Base-by-base conservation (phyloP, 2,888 invertebrate species). In the Yponomeuta malinellus region DNA sequence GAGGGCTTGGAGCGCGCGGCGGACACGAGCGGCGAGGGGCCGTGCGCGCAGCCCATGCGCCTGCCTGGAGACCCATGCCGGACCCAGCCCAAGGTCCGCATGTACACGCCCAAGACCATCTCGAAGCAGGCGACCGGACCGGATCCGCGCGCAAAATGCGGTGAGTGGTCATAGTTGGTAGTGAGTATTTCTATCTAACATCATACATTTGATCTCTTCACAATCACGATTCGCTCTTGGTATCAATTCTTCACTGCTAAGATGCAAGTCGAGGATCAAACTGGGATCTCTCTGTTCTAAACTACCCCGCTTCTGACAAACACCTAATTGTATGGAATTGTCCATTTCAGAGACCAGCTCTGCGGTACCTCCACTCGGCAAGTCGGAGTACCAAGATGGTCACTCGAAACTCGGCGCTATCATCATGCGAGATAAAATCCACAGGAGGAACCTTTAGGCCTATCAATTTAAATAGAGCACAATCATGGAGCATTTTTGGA, bases 361-460 rank as follows among this genome's bases (percentile, higher is more conserved):
- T 48, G 89, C 87, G 0, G 82, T 83, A 1, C 87, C 93, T 3
- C 91, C 93, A 1, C 79, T 91, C 29, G 93, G 93, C 76, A 90
- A 88, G 73, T 92, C 93, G 0, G 95, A 95, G 80, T 95, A 95
- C 80, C 93, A 94, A 78, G 95, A 95, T 73, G 92, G 89, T 0
- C 93, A 95, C 15, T 93, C 93, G 1, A 93, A 93, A 77, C 86
- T 94, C 2, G 95, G 94, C 2, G 90, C 88, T 6, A 87, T 93
- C 74, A 95, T 95, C 70, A 93, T 95, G 83, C 87, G 93, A 68
- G 93, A 93, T 80, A 93, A 93, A 74, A 78, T 94, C 48, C 94
- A 94, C 75, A 78, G 90, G 70, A 83, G 75, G 52, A 59, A 59
- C 52, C 52, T 59, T 15, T 15, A 59, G 52, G 15, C 15, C 52